Conservation (phyloP, 2,888 invertebrate species). For the Gymnocheta viridis region DNA sequence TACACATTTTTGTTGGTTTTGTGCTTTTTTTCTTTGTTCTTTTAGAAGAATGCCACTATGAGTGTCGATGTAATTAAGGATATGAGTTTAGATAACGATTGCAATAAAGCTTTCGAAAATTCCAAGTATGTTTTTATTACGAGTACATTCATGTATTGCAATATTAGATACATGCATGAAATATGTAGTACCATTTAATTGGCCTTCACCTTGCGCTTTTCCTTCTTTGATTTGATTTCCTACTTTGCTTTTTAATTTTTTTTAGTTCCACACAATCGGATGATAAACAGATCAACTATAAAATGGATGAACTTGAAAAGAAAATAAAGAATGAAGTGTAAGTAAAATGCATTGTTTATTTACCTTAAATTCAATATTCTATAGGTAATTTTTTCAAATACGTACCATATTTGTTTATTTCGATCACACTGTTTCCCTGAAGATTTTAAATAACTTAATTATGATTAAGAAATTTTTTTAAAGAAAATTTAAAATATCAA, state of each 20-base stretch:
- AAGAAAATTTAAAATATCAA: not conserved
- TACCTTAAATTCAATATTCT: slow-evolving; percentile 38
- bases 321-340: slow-evolving; percentile 82
- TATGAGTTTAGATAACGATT: slow-evolving; percentile 80
- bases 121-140: slow-evolving; percentile 76
- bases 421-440: slow-evolving; percentile 26
- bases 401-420: slow-evolving; percentile 1
- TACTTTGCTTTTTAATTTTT: slow-evolving; percentile 48
- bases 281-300: slow-evolving; percentile 79
- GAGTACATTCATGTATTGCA: not conserved
- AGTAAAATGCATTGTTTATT: slow-evolving; percentile 71
- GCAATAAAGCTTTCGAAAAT: slow-evolving; percentile 80
- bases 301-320: slow-evolving; percentile 82
- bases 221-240: not conserved
- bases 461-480: not conserved
- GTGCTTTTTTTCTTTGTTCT: slow-evolving; percentile 39
- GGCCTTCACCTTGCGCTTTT: slow-evolving; percentile 55
- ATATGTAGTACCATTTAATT: slow-evolving; percentile 30
- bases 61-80: slow-evolving; percentile 81
- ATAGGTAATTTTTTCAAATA: too few relatives aligned
- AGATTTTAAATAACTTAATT: not conserved
- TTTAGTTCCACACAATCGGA: slow-evolving; percentile 75
- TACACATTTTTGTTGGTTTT: not conserved
- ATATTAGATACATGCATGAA: not conserved
- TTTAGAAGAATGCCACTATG: slow-evolving; percentile 81